Percentiles rank a stretch among this genome's conserved stretches.
Conservation (phyloP, 2,113 vertebrate genomes). For the Carollia perspicillata region DNA sequence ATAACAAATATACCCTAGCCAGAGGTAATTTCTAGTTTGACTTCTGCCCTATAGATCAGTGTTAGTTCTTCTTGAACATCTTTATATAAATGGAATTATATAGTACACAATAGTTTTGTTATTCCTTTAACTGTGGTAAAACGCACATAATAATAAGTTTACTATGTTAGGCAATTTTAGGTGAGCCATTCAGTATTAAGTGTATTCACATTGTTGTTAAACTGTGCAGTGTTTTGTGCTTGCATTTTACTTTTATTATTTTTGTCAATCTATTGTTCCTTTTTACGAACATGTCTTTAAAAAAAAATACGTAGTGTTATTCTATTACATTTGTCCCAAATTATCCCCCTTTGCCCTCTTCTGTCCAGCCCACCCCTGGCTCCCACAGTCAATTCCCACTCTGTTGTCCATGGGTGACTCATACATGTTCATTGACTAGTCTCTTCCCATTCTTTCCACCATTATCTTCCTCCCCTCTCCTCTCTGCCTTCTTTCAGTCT, state of each 20-base stretch:
- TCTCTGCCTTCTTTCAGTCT: too few species aligned
- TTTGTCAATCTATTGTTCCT: too few species aligned
- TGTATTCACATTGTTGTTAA: not conserved
- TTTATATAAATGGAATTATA: not conserved
- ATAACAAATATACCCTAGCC: not conserved
- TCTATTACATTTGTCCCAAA: too few species aligned
- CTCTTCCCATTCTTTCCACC: too few species aligned
- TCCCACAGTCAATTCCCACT: too few species aligned
- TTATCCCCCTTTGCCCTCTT: too few species aligned
- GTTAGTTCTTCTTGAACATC: not conserved
- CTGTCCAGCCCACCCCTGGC: too few species aligned
- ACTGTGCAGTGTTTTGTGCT: not conserved
- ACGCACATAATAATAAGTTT: not conserved
- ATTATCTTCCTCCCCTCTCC: too few species aligned
- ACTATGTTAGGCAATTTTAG: not conserved
- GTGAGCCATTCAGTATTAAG: not conserved
- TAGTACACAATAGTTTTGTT: not conserved
- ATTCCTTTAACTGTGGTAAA: not conserved
- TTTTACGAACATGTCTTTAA: too few species aligned
- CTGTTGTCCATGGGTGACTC: too few species aligned
- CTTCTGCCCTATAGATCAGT: not conserved
- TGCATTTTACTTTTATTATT: not conserved
- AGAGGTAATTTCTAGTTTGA: not conserved
- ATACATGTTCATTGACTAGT: too few species aligned
- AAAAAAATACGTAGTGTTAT: too few species aligned